phyloP scores from a whole-genome alignment of 2,797 vertebrate species.

The Macropus fuliginosus region DNA sequence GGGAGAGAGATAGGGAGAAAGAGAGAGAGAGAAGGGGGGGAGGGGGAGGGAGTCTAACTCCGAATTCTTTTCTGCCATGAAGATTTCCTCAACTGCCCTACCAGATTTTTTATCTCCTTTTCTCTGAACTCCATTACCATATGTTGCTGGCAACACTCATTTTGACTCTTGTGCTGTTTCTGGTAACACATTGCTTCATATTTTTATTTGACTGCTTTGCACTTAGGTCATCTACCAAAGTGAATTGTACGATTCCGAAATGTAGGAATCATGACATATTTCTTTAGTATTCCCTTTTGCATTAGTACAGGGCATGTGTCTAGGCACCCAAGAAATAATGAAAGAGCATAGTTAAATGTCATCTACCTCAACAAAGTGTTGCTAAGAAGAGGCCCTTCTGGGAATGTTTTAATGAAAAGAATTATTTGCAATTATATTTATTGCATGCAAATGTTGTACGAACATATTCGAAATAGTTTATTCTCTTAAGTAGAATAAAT shows the following conservation, averaged over 20 bases:
- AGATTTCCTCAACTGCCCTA: neutral
- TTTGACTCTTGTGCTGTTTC: neutral
- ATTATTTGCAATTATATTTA: neutral
- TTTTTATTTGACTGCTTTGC: neutral
- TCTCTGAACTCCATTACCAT: neutral
- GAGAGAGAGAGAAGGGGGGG: too few species aligned
- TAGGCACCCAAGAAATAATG: neutral
- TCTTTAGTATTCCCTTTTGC: neutral
- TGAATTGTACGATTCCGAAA: neutral
- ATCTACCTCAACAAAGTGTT: neutral
- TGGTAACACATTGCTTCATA: neutral
- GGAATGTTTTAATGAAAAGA: neutral
- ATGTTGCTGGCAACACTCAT: neutral
- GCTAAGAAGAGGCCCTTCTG: neutral
- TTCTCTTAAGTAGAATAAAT: neutral
- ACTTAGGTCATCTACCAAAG: neutral
- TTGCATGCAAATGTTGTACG: neutral
- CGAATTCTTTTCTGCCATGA: neutral
- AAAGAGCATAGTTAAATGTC: neutral
- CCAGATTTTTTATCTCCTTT: neutral
- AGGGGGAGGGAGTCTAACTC: neutral
- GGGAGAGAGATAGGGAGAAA: accelerated
- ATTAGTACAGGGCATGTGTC: neutral
- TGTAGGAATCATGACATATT: neutral
- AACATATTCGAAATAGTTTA: neutral